Conservation (phyloP, 1,140 invertebrate genomes). For the Rhagoletis pomonella region DNA sequence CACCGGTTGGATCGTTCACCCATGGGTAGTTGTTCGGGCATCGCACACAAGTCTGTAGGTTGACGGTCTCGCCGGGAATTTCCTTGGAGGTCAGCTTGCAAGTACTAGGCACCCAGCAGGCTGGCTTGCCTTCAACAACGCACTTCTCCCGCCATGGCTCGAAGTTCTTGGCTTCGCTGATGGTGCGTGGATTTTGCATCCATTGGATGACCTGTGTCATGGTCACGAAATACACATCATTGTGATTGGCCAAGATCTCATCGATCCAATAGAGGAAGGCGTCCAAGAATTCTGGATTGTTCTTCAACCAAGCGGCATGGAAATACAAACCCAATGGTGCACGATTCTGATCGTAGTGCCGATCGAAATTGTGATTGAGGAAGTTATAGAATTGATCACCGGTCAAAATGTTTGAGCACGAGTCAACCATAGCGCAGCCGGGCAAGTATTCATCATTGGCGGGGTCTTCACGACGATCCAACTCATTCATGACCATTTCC, state of each 20-base stretch:
- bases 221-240: constrained; percentile 97
- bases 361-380: constrained; percentile 95
- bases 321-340: constrained; percentile 95
- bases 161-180: constrained; percentile 91
- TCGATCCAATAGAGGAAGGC: constrained; percentile 97
- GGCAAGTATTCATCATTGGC: constrained; percentile 93
- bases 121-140: constrained; percentile 83
- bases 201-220: constrained; percentile 98
- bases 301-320: constrained; percentile 96
- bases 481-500: constrained; percentile 99
- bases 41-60: constrained; percentile 92
- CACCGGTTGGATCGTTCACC: constrained; percentile 93
- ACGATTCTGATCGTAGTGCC: constrained; percentile 95
- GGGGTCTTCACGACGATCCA: constrained; percentile 93
- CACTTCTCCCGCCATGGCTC: constrained; percentile 97
- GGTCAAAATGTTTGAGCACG: constrained; percentile 93
- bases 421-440: constrained; percentile 97
- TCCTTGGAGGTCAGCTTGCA: constrained; percentile 94
- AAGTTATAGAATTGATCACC: constrained; percentile 97
- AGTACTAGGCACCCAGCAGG: constrained; percentile 91
- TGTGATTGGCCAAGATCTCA: constrained; percentile 89
- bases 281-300: constrained; percentile 94
- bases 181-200: constrained; percentile 93
- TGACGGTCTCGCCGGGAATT: constrained; percentile 93
- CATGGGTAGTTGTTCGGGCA: constrained; percentile 96